These are phyloP conservation scores for Dromococcyx pavoninus DNA, from an alignment of 2,797 vertebrate species.

Conservation along the genomic window DNA sequence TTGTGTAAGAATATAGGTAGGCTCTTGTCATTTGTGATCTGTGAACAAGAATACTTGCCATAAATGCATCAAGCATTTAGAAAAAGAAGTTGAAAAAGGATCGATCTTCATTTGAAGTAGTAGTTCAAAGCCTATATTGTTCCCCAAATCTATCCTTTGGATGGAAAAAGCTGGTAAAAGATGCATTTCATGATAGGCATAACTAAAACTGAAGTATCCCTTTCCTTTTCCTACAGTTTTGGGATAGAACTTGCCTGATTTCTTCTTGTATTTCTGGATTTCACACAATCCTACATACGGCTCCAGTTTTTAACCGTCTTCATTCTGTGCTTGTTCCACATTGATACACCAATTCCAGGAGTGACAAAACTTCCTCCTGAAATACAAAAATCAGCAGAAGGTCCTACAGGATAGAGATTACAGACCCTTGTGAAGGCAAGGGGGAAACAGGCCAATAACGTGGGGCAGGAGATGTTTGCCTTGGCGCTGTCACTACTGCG, in stretches of 20 bases:
- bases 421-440: background rate
- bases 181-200: background rate
- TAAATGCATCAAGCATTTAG: background rate
- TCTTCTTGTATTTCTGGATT: background rate
- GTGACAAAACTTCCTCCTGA: background rate
- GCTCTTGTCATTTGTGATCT: background rate
- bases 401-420: background rate
- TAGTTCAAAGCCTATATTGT: background rate
- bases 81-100: background rate
- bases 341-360: background rate
- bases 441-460: background rate
- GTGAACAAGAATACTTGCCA: background rate
- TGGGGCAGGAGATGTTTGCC: background rate
- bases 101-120: background rate
- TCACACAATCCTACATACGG: background rate
- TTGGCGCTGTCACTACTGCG: background rate
- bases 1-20: background rate
- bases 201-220: background rate
- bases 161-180: background rate
- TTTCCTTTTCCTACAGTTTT: background rate
- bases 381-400: background rate
- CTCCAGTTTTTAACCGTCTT: background rate
- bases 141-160: background rate
- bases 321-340: background rate
- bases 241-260: background rate